phyloP scores from a whole-genome alignment of 2,888 invertebrate genomes.

The Zeuzera pyrina region DNA sequence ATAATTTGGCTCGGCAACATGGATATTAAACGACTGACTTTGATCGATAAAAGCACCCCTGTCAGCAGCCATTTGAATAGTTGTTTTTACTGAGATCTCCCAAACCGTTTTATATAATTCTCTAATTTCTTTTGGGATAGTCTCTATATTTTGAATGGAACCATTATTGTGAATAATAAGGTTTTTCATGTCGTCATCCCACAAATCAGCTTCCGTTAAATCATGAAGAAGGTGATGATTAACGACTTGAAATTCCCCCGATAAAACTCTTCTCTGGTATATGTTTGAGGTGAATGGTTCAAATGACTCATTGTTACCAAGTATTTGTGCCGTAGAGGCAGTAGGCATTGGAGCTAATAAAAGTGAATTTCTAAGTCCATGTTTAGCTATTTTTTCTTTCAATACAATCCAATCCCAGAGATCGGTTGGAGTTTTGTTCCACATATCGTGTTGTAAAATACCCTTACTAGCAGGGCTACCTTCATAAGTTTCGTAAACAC shows the following conservation, averaged over 20 bases:
- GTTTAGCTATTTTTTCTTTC: constrained; percentile 86
- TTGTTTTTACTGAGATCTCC: constrained; percentile 95
- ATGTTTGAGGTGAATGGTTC: constrained; percentile 99
- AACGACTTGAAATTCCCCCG: constrained; percentile 96
- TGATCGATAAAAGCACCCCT: constrained; percentile 99
- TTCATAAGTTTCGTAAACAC: constrained; percentile 91
- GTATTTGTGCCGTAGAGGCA: constrained; percentile 98
- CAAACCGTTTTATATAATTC: constrained; percentile 96
- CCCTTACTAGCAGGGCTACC: constrained; percentile 97
- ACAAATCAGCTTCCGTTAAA: constrained; percentile 90
- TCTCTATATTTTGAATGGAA: constrained; percentile 90
- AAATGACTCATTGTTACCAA: constrained; percentile 98
- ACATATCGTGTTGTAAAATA: constrained; percentile 98
- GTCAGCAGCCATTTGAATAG: constrained; percentile 98
- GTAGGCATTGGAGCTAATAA: constrained; percentile 98
- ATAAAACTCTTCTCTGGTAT: constrained; percentile 93
- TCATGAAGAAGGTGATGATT: constrained; percentile 97
- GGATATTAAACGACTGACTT: constrained; percentile 97
- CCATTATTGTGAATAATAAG: constrained; percentile 92
- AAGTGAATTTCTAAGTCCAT: constrained; percentile 94
- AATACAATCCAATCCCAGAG: constrained; percentile 92
- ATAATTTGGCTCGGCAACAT: constrained; percentile 95
- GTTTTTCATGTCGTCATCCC: constrained; percentile 97
- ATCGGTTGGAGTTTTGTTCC: constrained; percentile 89
- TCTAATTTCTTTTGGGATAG: constrained; percentile 88